Evolutionary conservation across 1,140 invertebrate species (phyloP).

Genomic region (Drosophila orena): DNA sequence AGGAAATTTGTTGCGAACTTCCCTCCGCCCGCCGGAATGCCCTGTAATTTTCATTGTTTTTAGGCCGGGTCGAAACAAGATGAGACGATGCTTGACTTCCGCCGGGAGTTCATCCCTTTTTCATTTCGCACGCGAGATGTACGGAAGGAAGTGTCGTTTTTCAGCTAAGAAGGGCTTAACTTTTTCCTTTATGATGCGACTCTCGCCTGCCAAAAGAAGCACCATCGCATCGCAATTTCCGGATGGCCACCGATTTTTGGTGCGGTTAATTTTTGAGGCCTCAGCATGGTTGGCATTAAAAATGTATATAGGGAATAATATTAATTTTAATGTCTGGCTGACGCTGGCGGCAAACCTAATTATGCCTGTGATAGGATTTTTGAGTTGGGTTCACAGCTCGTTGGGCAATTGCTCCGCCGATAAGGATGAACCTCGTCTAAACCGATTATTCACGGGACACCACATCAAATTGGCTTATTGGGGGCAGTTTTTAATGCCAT

Average conservation of each 20-base stretch:
- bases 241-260: constrained; percentile 16
- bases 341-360: constrained; percentile 45
- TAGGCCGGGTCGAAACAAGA: constrained; percentile 41
- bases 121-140: constrained; percentile 1
- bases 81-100: constrained; percentile 60
- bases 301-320: constrained; percentile 77
- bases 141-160: constrained; percentile 77
- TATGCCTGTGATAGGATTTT: constrained; percentile 51
- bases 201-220: constrained; percentile 57
- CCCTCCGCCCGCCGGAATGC: constrained; percentile 5
- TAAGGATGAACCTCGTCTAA: constrained; percentile 31
- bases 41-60: constrained; percentile 80
- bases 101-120: constrained; percentile 42
- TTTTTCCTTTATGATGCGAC: constrained; percentile 66
- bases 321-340: constrained; percentile 71
- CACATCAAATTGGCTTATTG: constrained; percentile 50
- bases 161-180: constrained; percentile 77
- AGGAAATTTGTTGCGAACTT: constrained; percentile 41
- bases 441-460: constrained; percentile 43
- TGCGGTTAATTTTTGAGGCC: constrained; percentile 56
- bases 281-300: constrained; percentile 66
- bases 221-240: constrained; percentile 14
- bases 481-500: constrained; percentile 52
- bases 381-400: constrained; percentile 42
- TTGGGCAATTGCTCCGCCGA: constrained; percentile 20